Base-by-base conservation (phyloP, 2,888 invertebrate genomes). In the Netelia fuscicornis region DNA sequence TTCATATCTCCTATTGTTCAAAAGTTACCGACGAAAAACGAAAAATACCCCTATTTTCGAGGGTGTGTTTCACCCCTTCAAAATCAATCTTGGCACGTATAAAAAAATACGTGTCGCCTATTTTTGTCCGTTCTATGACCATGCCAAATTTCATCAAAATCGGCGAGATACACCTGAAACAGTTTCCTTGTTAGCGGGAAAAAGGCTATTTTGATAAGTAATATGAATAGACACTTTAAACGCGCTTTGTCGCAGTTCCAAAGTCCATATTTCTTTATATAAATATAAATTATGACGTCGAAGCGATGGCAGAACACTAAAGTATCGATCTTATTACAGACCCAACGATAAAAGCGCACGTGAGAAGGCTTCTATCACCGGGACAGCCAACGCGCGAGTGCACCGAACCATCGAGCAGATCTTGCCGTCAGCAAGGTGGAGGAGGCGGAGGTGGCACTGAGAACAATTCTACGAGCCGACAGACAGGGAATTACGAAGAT, bases 301-400 rank as follows among this genome's bases (percentile, higher is more conserved):
- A 48, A 13, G 2, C 48, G 10, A 13, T 13, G 13, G 2, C 13
- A 48, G 48, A 13, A 48, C 10, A 58, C 17, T 58, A 3, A 20
- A 58, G 60, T 78, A 58, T 20, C 3, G 5, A 44, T 67, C 83
- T 81, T n/a, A 86, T 91, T 94, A 75, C 94, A 98, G 98, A 98
- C 96, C 97, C 98, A 89, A 96, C 97, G 94, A 96, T 98, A 93
- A 98, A 98, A 94, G 97, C 97, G 87, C 96, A 96, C 91, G 96
- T 97, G 90, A 95, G 96, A 92, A 96, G 97, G 90, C 96, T 97
- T 93, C 94, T 97, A 89, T 95, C 96, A 75, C 95, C 96, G 88
- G 95, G 90, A 76, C 92, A 91, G 94, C 86, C 88, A 48, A 89
- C 87, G 65, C 86, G 86, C 75, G 90, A 90, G 94, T 95, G 94